These are phyloP conservation scores for Pteronura brasiliensis DNA, from an alignment of 2,113 vertebrate species.

Conservation along the genomic window DNA sequence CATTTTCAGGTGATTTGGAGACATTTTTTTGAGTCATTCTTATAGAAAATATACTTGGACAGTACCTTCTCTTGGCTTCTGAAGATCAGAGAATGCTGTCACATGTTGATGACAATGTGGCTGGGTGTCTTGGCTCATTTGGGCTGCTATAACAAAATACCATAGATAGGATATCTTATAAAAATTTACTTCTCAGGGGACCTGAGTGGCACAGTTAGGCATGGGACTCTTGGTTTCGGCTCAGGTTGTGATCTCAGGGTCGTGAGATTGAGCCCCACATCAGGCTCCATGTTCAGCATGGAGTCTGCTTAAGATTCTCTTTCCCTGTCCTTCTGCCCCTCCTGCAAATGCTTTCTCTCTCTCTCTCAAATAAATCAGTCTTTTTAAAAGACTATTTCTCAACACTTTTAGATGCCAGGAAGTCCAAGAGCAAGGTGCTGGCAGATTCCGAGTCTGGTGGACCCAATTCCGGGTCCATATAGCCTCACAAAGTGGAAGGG, in stretches of 20 bases:
- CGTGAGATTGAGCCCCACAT: accelerated
- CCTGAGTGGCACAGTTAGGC: background rate
- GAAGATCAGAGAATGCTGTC: background rate
- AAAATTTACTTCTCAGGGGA: background rate
- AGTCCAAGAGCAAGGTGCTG: background rate
- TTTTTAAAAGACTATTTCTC: background rate
- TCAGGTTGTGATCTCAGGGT: background rate
- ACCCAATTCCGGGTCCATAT: background rate
- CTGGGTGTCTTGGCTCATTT: background rate
- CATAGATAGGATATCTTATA: too few species aligned
- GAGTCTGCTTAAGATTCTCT: background rate
- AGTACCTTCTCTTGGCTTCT: background rate
- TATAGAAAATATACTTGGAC: background rate
- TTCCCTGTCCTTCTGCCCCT: background rate
- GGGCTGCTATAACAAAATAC: background rate
- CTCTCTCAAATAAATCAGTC: too few species aligned
- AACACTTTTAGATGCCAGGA: background rate
- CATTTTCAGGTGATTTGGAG: background rate
- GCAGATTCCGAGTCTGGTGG: background rate
- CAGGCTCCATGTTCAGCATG: background rate
- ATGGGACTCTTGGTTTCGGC: background rate
- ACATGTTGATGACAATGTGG: background rate
- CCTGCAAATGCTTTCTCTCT: background rate
- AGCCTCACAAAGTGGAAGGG: background rate
- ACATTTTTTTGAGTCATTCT: background rate